Conservation (phyloP, 1,140 invertebrate species). For the Cydia strobilella region DNA sequence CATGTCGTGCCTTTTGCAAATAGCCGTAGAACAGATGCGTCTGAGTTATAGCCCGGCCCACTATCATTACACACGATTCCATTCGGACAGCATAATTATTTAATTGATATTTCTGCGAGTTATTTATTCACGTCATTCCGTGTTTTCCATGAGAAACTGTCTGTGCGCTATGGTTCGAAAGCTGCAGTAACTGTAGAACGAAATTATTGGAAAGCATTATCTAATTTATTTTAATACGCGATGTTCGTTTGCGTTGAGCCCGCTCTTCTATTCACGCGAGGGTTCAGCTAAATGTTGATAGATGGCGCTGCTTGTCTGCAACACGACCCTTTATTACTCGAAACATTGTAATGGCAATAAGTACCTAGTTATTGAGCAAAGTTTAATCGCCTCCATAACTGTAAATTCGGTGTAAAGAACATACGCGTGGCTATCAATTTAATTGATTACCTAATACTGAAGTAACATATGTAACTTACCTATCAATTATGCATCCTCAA, state of each 20-base stretch:
- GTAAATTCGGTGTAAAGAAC: background rate
- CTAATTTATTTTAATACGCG: slow-evolving; percentile 27
- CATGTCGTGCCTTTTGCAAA: slow-evolving; percentile 76
- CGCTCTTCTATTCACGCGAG: slow-evolving; percentile 6
- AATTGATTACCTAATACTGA: background rate
- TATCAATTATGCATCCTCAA: background rate
- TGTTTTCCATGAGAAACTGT: slow-evolving; percentile 67
- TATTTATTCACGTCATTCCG: slow-evolving; percentile 77
- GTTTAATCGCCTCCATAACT: background rate
- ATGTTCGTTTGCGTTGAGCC: slow-evolving; percentile 1
- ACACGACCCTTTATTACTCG: slow-evolving; percentile 14
- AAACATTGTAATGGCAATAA: slow-evolving; percentile 22
- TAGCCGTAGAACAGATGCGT: slow-evolving; percentile 76
- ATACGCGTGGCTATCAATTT: background rate
- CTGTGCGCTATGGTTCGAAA: slow-evolving; percentile 59
- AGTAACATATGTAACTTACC: background rate
- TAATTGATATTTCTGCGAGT: slow-evolving; percentile 79
- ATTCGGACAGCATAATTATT: slow-evolving; percentile 79
- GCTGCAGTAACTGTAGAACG: slow-evolving; percentile 22
- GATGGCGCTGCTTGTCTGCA: slow-evolving; percentile 19
- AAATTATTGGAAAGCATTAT: slow-evolving; percentile 29
- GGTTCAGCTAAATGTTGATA: background rate
- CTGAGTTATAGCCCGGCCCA: slow-evolving; percentile 75
- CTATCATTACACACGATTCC: slow-evolving; percentile 78
- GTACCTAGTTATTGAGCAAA: slow-evolving; percentile 7